Evolutionary conservation across 2,888 invertebrate species (phyloP).

Genomic region (Orthosia gothica): DNA sequence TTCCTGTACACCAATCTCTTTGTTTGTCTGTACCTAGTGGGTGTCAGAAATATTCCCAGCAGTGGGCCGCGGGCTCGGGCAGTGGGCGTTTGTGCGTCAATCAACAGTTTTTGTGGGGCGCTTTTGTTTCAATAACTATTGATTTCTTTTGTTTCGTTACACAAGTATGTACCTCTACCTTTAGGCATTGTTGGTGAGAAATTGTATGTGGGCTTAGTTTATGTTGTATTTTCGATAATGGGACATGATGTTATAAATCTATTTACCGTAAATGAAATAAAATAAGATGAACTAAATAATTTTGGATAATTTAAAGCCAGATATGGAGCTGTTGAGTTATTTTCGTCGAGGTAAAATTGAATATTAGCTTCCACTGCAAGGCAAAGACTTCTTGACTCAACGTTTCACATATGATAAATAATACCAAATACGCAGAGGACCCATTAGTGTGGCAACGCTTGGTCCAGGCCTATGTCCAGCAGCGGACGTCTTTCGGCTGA

Average conservation of each 20-base stretch:
- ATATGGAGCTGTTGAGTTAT: neutral
- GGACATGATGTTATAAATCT: neutral
- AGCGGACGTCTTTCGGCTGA: too few relatives aligned
- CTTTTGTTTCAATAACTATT: conserved; percentile 64
- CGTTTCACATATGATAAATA: too few relatives aligned
- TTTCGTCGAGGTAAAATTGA: neutral
- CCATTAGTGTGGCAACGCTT: too few relatives aligned
- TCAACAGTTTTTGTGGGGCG: conserved; percentile 52
- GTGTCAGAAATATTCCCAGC: conserved; percentile 24
- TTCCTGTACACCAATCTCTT: neutral
- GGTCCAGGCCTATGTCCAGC: too few relatives aligned
- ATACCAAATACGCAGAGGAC: too few relatives aligned
- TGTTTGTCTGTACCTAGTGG: conserved; percentile 13
- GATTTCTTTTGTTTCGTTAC: conserved; percentile 58
- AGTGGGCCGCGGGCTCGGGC: conserved; percentile 26
- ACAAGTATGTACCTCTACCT: conserved; percentile 1
- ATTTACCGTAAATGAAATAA: conserved; percentile 18
- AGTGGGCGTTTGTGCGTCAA: conserved; percentile 59
- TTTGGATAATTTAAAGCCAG: too few relatives aligned
- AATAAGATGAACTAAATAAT: neutral
- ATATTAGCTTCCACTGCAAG: neutral
- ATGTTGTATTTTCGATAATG: neutral
- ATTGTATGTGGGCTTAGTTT: conserved; percentile 31
- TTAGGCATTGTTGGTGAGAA: conserved; percentile 21
- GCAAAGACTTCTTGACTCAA: too few relatives aligned